A percentile compares a stretch with the other conserved stretches of the same genome.
These are phyloP conservation scores for Porites rus DNA, from an alignment of 92 coral and sea anemone species.

Conservation along the genomic window DNA sequence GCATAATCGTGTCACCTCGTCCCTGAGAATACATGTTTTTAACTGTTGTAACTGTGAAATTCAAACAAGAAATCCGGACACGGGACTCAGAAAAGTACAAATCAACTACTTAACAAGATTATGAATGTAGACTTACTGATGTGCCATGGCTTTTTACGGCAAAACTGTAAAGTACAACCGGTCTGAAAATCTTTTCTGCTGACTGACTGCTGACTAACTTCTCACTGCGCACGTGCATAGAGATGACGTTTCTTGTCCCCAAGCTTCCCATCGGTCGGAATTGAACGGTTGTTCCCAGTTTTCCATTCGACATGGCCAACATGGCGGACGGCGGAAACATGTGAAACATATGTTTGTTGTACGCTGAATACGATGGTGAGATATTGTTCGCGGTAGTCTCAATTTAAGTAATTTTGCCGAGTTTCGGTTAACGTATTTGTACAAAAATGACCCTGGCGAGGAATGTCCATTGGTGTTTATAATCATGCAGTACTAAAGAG, in stretches of 20 bases:
- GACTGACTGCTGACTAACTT: constrained; percentile 85
- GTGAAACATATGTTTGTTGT: not conserved
- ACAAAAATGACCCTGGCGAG: too few relatives aligned
- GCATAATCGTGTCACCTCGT: not conserved
- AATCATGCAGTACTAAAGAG: too few relatives aligned
- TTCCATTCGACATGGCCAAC: not conserved
- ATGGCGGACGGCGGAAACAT: not conserved
- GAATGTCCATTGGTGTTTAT: too few relatives aligned
- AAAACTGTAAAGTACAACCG: constrained; percentile 12
- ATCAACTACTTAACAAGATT: not conserved
- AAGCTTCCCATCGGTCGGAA: not conserved
- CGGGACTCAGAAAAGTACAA: not conserved
- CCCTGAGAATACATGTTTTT: too few relatives aligned
- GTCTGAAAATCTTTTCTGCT: constrained; percentile 33
- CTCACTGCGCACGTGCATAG: constrained; percentile 98
- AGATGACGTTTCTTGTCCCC: constrained; percentile 78
- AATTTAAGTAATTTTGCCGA: too few relatives aligned
- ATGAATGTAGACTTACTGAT: constrained; percentile 63
- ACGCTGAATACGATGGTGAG: not conserved
- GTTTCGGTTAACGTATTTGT: too few relatives aligned
- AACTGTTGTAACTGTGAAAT: not conserved
- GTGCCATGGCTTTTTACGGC: constrained; percentile 62
- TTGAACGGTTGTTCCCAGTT: constrained; percentile 7
- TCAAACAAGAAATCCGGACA: too few relatives aligned
- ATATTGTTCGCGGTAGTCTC: not conserved